Evolutionary conservation across 2,113 vertebrate genomes (phyloP).

Genomic region (Naja naja): DNA sequence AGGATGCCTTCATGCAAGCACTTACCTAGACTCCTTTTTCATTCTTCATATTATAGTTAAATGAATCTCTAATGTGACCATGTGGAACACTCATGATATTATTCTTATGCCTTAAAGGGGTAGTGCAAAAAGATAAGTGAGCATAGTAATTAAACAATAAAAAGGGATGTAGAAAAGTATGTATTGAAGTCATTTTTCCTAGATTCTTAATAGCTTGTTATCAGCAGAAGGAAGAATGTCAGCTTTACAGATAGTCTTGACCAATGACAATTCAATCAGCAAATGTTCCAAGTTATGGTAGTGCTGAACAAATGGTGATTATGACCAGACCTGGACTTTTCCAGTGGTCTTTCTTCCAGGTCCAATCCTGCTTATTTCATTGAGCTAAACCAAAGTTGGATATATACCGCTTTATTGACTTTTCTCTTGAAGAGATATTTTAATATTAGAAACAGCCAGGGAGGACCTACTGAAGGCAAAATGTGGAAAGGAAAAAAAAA

Average conservation of each 20-base stretch:
- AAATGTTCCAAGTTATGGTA: background rate
- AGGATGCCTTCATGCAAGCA: background rate
- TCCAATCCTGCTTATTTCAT: background rate
- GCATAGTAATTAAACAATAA: background rate
- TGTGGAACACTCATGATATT: background rate
- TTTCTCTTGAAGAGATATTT: background rate
- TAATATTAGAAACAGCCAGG: background rate
- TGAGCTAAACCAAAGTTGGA: background rate
- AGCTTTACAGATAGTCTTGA: background rate
- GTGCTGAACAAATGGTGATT: background rate
- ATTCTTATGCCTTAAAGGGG: background rate
- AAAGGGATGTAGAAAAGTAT: background rate
- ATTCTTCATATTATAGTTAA: background rate
- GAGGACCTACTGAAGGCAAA: background rate
- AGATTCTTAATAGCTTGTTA: fast-evolving
- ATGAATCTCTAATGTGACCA: background rate
- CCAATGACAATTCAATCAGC: background rate
- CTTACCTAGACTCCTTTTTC: background rate
- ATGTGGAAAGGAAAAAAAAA: background rate
- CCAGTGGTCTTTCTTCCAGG: background rate
- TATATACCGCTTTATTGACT: background rate
- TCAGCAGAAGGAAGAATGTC: background rate
- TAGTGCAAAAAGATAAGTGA: background rate
- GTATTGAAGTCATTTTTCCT: background rate
- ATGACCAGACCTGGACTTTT: background rate